Conservation (phyloP, 2,888 invertebrate species). For the Oxystoma pomonae region DNA sequence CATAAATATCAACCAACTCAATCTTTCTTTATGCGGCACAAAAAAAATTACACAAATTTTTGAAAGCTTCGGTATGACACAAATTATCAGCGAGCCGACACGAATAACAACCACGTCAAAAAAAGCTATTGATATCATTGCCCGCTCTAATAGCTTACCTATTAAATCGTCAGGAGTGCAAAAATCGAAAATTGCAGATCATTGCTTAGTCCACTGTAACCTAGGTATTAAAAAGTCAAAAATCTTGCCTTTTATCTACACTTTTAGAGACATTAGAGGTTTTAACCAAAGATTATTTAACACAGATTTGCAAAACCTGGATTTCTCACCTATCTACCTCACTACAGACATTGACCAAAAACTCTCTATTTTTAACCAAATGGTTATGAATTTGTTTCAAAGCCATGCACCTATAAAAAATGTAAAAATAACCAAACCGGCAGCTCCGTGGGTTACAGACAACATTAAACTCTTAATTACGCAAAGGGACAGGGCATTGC, state of each 20-base stretch:
- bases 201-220: conserved; percentile 4
- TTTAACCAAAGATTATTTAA: neutral
- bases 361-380: neutral
- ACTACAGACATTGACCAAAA: neutral
- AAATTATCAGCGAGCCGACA: neutral
- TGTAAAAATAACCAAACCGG: neutral
- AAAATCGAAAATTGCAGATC: conserved; percentile 6
- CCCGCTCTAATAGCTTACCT: neutral
- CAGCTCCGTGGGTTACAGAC: neutral
- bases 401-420: neutral
- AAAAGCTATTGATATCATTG: neutral
- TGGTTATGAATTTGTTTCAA: neutral
- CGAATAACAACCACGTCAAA: neutral
- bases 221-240: neutral
- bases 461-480: neutral
- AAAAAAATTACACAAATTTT: neutral
- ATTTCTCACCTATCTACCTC: neutral
- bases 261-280: conserved; percentile 5
- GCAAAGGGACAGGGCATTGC: neutral
- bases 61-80: no score
- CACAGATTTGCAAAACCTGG: neutral
- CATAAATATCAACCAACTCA: neutral
- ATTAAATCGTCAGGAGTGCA: neutral
- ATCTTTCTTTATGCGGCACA: neutral
- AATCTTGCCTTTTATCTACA: neutral